Evolutionary conservation across 2,113 vertebrate species (phyloP), one percentile per base, ranked within the genome.

Genomic region (Cyanoramphus novaezelandiae): DNA sequence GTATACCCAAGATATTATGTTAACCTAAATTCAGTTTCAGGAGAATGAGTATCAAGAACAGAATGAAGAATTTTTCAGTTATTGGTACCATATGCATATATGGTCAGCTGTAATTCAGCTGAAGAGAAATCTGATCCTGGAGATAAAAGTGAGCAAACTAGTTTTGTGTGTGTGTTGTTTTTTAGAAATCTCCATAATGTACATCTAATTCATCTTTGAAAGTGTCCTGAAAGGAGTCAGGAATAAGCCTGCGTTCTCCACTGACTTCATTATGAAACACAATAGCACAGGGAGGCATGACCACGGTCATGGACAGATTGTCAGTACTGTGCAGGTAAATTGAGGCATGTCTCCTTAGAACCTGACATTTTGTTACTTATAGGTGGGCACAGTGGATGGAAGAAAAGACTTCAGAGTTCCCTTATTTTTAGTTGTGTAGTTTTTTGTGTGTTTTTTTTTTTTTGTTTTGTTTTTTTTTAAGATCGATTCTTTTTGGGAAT

Each of bases 121-220:
- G 52, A 92, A 92, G 52, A 86, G 84, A 91, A 89, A 80, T 55
- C 44, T 74, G 37, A 82, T 50, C 52, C 52, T 18, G 39, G 37
- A 92, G 57, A 75, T 72, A 43, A 91, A 92, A 89, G 81, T 46
- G 77, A 79, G 52, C 33, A 85, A 91, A 62, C 19, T 46, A 44
- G 27, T 75, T 95, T 63, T 46, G 3, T 53, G 10, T 35, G 31
- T 49, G 25, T 17, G 83, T 84, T 44, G 15, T 1, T 11, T 94
- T 84, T 64, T 60, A n/a, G 65, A 96, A 89, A 64, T 82, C 62
- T 82, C 52, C 24, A 11, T 77, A 82, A 53, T 53, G 19, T 50
- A 33, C 12, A 4, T 78, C 65, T 86, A 90, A 95, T 92, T 95
- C 5, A 95, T 85, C 43, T 94, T 59, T 53, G 67, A 47, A 92